Evolutionary conservation across 2,888 invertebrate species (phyloP).

Genomic region (Sarcophaga subvicina): DNA sequence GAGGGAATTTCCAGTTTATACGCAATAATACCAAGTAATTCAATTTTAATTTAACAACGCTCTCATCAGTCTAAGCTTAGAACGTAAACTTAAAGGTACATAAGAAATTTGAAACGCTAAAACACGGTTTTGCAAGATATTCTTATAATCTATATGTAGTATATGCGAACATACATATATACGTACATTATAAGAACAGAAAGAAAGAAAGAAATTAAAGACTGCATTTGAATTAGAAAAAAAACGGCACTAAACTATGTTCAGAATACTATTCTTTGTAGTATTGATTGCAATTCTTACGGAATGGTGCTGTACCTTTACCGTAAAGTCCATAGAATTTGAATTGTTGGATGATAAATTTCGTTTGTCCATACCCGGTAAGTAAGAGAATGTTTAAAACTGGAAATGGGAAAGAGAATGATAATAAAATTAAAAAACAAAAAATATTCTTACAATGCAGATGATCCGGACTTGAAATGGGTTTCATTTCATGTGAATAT

Average conservation of each 20-base stretch:
- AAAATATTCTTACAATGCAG: conserved; percentile 75
- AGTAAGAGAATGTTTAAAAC: conserved; percentile 17
- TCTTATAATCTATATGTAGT: too few species aligned
- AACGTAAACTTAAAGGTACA: conserved; percentile 37
- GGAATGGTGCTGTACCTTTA: conserved; percentile 35
- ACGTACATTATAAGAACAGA: background rate
- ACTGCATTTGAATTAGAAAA: background rate
- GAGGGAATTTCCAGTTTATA: conserved; percentile 50
- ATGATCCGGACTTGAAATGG: conserved; percentile 82
- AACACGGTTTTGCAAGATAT: background rate
- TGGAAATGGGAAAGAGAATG: background rate
- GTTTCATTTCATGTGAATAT: conserved; percentile 87
- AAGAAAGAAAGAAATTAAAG: background rate
- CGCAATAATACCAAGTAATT: background rate
- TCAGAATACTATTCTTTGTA: conserved; percentile 37
- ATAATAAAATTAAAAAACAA: background rate
- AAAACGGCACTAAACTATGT: conserved; percentile 13
- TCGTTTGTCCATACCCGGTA: conserved; percentile 77
- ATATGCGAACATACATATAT: too few species aligned
- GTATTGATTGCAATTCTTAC: conserved; percentile 38
- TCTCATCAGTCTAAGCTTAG: conserved; percentile 49
- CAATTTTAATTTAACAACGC: background rate
- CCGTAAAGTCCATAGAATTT: conserved; percentile 67
- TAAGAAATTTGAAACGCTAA: background rate
- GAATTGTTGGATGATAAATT: conserved; percentile 74